Percentiles rank a stretch among this genome's conserved stretches.
Conservation (phyloP, 2,113 vertebrate genomes). For the Triplophysa tibetana region DNA sequence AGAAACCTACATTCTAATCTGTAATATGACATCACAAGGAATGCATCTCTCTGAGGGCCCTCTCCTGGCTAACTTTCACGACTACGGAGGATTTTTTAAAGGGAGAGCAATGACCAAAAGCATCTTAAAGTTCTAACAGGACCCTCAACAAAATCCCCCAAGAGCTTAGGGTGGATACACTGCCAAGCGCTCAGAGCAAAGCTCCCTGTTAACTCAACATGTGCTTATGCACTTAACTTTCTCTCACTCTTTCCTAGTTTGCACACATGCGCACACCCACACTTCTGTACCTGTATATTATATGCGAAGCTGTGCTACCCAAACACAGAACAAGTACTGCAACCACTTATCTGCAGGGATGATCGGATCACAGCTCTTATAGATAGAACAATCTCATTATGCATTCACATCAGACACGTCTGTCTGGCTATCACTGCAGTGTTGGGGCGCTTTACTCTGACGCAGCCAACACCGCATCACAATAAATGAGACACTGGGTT, state of each 20-base stretch:
- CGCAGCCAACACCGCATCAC: conserved; percentile 38
- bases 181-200: conserved; percentile 17
- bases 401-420: conserved; percentile 22
- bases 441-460: conserved; percentile 23
- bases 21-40: background rate
- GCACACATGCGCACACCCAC: background rate
- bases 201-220: conserved; percentile 34
- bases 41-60: background rate
- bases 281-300: background rate
- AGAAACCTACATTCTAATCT: conserved; percentile 40
- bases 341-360: background rate
- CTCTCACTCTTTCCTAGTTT: background rate
- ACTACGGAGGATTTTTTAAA: conserved; percentile 18
- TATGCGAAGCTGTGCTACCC: no score
- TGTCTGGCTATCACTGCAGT: conserved; percentile 40
- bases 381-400: conserved; percentile 10
- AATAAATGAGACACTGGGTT: conserved; percentile 33
- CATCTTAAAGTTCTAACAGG: conserved; percentile 34
- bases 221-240: conserved; percentile 26
- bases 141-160: conserved; percentile 47
- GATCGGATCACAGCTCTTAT: conserved; percentile 4
- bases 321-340: background rate
- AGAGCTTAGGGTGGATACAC: conserved; percentile 8
- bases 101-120: conserved; percentile 32
- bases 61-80: background rate